Base-by-base conservation (phyloP, 2,888 invertebrate genomes). In the Acanthosepion esculentum region DNA sequence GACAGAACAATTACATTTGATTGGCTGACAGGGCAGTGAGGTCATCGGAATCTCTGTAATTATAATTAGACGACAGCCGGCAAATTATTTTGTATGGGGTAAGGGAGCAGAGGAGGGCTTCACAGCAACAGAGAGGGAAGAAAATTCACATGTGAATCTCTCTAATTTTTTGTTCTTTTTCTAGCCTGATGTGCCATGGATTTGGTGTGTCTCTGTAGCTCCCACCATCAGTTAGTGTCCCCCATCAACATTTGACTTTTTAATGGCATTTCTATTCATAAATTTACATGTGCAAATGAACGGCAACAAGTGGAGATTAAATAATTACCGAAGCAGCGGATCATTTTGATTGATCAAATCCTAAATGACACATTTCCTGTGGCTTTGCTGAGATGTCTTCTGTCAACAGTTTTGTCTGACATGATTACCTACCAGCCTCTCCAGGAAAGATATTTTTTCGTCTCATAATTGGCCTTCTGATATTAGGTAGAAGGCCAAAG, bases 211-310 rank as follows among this genome's bases (percentile, higher is more conserved):
- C 92, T 50, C n/a, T 50, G 50, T 50, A 48, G 48, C 92, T 50
- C 48, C 48, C 50, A 50, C 48, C 48, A 29, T 78, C 78, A 33
- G 78, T 78, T n/a, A 78, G n/a, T n/a, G 78, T 78, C 78, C 78
- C 78, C 48, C 48, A 92, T 92, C 92, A 92, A 41, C 92, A 50
- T 92, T 50, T 92, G 92, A 92, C 92, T 92, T 92, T 92, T 92
- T 92, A 92, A 92, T 92, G 92, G 50, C 92, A 92, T 92, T 92
- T 92, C 92, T 92, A 50, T 48, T 92, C 92, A 92, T 92, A 92
- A 92, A 92, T 92, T 92, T 92, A 92, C 92, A 92, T 92, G 92
- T 92, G 92, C 92, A 92, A 92, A 92, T 92, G 92, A 92, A 92
- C 92, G 92, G 48, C 92, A 92, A 92, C 50, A 92, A 92, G 92